phyloP scores from a whole-genome alignment of 2,113 vertebrate species.

The Eptesicus fuscus region DNA sequence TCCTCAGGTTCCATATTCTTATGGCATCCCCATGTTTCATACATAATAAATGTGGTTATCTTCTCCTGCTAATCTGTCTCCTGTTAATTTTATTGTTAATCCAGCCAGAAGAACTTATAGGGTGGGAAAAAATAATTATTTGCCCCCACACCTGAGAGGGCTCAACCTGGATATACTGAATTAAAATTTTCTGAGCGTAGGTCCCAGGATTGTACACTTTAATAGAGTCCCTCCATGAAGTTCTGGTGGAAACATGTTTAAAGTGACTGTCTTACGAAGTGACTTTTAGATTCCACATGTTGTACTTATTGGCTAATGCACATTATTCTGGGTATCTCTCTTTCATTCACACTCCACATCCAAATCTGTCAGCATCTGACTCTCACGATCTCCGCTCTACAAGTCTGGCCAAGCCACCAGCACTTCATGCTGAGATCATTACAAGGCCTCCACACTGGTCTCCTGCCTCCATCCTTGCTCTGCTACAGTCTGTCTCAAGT shows the following conservation, averaged over 20 bases:
- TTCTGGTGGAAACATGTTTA: not conserved
- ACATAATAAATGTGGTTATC: not conserved
- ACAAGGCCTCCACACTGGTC: not conserved
- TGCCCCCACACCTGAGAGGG: not conserved
- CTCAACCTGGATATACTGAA: not conserved
- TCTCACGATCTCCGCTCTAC: not conserved
- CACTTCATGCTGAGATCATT: not conserved
- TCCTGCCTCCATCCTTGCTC: not conserved
- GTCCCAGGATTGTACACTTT: not conserved
- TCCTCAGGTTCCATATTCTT: not conserved
- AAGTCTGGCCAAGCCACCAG: not conserved
- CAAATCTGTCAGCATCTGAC: not conserved
- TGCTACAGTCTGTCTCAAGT: not conserved
- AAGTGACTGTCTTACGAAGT: not conserved
- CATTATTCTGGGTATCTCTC: not conserved
- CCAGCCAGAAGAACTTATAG: not conserved
- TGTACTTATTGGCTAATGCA: not conserved
- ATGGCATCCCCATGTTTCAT: not conserved
- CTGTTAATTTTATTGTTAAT: not conserved
- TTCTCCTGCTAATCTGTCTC: not conserved
- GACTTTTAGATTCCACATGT: not conserved
- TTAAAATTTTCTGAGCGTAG: not conserved
- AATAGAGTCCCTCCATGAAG: not conserved
- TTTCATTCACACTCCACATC: not conserved
- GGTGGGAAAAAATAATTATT: not conserved